These are phyloP conservation scores for Corythoichthys intestinalis DNA, from an alignment of 2,113 vertebrate species.

Conservation along the genomic window DNA sequence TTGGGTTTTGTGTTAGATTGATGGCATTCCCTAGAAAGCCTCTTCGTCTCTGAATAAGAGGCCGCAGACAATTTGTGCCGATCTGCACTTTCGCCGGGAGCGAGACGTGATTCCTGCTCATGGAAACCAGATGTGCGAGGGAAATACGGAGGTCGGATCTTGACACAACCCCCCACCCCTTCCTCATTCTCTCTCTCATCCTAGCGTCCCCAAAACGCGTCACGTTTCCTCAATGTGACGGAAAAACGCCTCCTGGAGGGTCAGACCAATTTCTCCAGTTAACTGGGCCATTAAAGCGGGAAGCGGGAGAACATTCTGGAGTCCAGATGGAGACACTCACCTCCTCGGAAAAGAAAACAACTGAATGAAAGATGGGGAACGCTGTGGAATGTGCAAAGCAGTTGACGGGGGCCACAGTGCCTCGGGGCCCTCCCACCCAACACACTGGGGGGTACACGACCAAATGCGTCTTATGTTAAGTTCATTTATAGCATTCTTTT, in stretches of 20 bases:
- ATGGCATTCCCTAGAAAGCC: neutral
- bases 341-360: constrained; percentile 6
- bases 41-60: neutral
- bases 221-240: constrained; percentile 25
- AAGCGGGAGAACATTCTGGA: constrained; percentile 42
- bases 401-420: neutral
- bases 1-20: neutral
- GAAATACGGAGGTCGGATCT: constrained; percentile 49
- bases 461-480: constrained; percentile 58
- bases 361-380: neutral
- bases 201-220: neutral
- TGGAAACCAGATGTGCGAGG: constrained; percentile 69
- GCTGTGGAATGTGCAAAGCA: constrained; percentile 1
- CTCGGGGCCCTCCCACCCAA: neutral
- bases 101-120: constrained; percentile 23
- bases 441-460: neutral
- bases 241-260: constrained; percentile 29
- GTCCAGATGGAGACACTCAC: constrained; percentile 21
- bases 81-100: neutral
- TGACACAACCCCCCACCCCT: constrained; percentile 22
- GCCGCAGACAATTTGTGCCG: neutral
- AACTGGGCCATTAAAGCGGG: constrained; percentile 48
- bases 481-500: neutral
- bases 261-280: constrained; percentile 51
- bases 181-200: neutral